Percentiles rank a stretch among this genome's conserved stretches.
These are phyloP conservation scores for Apodemia hepburni DNA, from an alignment of 2,888 invertebrate species.

Conservation along the genomic window DNA sequence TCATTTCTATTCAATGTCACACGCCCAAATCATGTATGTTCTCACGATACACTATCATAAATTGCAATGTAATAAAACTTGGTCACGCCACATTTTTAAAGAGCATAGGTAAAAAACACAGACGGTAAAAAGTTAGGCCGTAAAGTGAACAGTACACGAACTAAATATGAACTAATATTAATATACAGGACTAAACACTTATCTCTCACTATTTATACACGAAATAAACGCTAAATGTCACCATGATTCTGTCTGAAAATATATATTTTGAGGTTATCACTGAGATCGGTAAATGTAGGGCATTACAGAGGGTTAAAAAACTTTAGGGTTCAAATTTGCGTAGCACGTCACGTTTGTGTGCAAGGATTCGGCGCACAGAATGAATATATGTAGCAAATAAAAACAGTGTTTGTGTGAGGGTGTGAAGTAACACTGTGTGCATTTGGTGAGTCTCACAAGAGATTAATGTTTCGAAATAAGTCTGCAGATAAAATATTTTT, in stretches of 20 bases:
- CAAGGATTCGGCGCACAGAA: constrained; percentile 39
- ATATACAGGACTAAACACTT: constrained; percentile 17
- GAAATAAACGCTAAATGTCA: constrained; percentile 35
- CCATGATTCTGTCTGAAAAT: constrained; percentile 49
- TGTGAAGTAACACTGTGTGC: constrained; percentile 38
- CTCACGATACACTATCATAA: constrained; percentile 39
- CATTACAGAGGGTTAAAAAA: constrained; percentile 50
- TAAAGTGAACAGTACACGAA: constrained; percentile 33
- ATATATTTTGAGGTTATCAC: constrained; percentile 71
- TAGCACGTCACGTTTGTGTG: constrained; percentile 42
- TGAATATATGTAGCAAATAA: constrained; percentile 24
- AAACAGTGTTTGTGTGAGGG: constrained; percentile 24
- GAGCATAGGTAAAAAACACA: constrained; percentile 26
- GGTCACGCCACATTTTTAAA: constrained; percentile 35
- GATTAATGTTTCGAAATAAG: constrained; percentile 1
- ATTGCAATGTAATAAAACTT: constrained; percentile 29
- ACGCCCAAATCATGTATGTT: constrained; percentile 40
- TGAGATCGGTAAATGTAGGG: constrained; percentile 67
- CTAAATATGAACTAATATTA: constrained; percentile 17
- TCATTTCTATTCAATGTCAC: constrained; percentile 47
- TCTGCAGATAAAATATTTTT: background rate
- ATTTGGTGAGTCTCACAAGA: constrained; percentile 22
- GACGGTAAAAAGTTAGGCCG: constrained; percentile 26
- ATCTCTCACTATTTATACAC: constrained; percentile 4
- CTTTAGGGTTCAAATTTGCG: constrained; percentile 57